A percentile compares a stretch with the other conserved stretches of the same genome.
Evolutionary conservation across 1,140 invertebrate species (phyloP).

Genomic region (Macrobrachium rosenbergii): DNA sequence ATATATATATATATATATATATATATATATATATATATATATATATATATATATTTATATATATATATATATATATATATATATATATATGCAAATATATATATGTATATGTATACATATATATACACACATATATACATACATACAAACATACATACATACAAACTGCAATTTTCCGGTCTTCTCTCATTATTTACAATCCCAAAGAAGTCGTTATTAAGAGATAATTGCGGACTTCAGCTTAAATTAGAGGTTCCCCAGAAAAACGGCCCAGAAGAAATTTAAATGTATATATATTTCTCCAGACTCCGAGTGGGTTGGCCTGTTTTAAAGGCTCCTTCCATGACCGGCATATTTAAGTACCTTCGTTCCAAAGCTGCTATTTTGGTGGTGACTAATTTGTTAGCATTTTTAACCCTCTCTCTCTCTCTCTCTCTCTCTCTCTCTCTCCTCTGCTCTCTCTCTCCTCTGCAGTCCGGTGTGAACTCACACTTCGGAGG

Average conservation of each 20-base stretch:
- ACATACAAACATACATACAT: not conserved
- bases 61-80: not conserved
- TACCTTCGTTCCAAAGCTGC: too few species aligned
- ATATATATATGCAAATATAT: not conserved
- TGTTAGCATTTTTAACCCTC: not conserved
- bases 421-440: not conserved
- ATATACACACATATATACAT: conserved; percentile 17
- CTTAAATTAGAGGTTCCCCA: too few species aligned
- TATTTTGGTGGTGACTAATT: not conserved
- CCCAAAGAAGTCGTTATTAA: too few species aligned
- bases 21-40: not conserved
- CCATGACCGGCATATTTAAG: too few species aligned
- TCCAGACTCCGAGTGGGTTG: too few species aligned
- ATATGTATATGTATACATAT: not conserved
- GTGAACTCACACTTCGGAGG: too few species aligned
- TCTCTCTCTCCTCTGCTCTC: conserved; percentile 1
- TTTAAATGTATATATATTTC: too few species aligned
- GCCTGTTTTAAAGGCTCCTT: too few species aligned
- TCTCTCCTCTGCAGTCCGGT: not conserved
- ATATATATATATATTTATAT: not conserved
- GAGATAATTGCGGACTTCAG: too few species aligned
- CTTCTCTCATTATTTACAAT: not conserved
- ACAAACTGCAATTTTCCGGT: not conserved
- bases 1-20: not conserved
- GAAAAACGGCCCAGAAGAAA: too few species aligned